Evolutionary conservation across 2,113 vertebrate species (phyloP).

Genomic region (human): DNA sequence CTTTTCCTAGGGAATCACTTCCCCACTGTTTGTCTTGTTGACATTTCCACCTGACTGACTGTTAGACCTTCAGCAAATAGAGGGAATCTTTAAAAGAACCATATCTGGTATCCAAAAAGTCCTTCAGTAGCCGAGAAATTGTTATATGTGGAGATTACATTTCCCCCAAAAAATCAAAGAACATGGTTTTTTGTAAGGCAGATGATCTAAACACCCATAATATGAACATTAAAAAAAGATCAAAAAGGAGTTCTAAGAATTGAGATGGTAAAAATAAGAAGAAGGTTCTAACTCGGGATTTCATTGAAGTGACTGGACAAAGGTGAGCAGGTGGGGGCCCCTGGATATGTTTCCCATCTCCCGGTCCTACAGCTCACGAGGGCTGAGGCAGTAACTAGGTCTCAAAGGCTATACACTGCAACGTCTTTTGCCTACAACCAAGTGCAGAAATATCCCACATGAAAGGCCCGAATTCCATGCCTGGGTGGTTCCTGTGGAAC

Average conservation of each 20-base stretch:
- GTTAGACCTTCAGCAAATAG: not conserved
- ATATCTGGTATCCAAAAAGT: not conserved
- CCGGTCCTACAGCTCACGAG: not conserved
- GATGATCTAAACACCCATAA: not conserved
- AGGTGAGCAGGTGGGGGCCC: not conserved
- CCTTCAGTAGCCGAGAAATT: not conserved
- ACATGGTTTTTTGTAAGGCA: not conserved
- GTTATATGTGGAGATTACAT: not conserved
- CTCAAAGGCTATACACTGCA: not conserved
- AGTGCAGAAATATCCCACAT: not conserved
- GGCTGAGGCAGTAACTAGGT: not conserved
- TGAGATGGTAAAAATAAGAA: not conserved
- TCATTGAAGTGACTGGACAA: not conserved
- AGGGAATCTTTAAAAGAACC: not conserved
- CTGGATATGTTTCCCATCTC: not conserved
- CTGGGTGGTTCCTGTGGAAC: not conserved
- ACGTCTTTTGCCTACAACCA: not conserved
- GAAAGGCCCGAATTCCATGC: not conserved
- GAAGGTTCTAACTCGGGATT: not conserved
- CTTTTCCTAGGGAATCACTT: not conserved
- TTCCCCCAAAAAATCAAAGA: not conserved
- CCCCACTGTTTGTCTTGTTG: not conserved
- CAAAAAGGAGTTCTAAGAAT: not conserved
- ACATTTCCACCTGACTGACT: not conserved
- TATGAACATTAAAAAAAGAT: not conserved